Conservation (phyloP, 2,888 invertebrate genomes). For the Cryptocheilus praepositus region DNA sequence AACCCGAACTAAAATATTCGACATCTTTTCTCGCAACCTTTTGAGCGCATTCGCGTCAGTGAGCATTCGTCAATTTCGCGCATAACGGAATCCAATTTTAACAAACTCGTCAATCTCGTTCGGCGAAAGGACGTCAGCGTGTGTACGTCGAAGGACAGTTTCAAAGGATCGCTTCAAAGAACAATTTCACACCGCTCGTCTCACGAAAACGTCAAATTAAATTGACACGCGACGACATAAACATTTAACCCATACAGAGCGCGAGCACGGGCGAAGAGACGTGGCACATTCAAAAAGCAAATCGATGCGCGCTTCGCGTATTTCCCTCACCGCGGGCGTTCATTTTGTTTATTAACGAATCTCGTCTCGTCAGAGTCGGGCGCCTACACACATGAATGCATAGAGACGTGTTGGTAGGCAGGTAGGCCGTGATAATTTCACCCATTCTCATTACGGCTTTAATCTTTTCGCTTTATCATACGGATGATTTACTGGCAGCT, state of each 20-base stretch:
- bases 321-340: not conserved
- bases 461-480: constrained; percentile 63
- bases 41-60: not conserved
- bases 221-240: constrained; percentile 2
- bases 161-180: constrained; percentile 6
- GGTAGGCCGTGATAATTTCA: constrained; percentile 37
- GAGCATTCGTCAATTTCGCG: constrained; percentile 1
- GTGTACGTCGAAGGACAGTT: too few species aligned
- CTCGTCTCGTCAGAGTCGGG: not conserved
- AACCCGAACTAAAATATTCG: too few species aligned
- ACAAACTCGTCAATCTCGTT: constrained; percentile 1
- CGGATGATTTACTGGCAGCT: constrained; percentile 60
- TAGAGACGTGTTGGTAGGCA: constrained; percentile 22
- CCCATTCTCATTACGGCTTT: constrained; percentile 53
- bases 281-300: not conserved
- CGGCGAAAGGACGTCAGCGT: not conserved
- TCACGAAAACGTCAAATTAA: constrained; percentile 10
- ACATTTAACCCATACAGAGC: not conserved
- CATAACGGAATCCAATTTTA: too few species aligned
- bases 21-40: too few species aligned
- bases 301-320: constrained; percentile 2
- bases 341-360: constrained; percentile 41
- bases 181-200: constrained; percentile 8
- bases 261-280: too few species aligned
- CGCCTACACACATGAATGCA: not conserved